These are phyloP conservation scores for Python bivittatus DNA, from an alignment of 2,113 vertebrate genomes.

Conservation along the genomic window DNA sequence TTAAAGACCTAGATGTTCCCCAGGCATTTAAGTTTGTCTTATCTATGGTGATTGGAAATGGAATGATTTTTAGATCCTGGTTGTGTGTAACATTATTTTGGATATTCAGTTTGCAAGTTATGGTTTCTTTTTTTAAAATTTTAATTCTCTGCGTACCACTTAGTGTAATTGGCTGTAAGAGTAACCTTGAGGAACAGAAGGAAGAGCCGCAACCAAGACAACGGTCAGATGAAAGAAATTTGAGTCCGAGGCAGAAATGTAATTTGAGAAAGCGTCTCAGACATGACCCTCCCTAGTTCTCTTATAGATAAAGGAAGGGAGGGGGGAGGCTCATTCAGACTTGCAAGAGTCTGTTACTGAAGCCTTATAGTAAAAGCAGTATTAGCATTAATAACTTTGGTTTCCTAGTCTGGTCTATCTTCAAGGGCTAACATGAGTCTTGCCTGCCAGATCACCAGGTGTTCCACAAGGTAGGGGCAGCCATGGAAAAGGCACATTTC, in stretches of 20 bases:
- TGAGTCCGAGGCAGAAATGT: not conserved
- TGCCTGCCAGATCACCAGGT: not conserved
- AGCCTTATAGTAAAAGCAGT: not conserved
- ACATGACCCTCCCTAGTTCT: not conserved
- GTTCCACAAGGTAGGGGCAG: not conserved
- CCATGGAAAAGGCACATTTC: not conserved
- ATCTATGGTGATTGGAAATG: not conserved
- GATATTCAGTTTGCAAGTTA: not conserved
- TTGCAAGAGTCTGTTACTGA: not conserved
- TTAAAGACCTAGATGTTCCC: too few species aligned
- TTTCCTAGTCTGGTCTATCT: not conserved
- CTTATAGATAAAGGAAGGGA: not conserved
- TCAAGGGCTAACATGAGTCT: not conserved
- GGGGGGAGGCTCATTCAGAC: not conserved
- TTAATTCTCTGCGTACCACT: not conserved
- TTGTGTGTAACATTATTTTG: not conserved
- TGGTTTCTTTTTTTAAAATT: not conserved
- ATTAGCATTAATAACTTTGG: not conserved
- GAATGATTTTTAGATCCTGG: not conserved
- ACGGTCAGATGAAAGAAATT: not conserved
- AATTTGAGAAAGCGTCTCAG: not conserved
- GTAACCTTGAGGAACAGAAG: not conserved
- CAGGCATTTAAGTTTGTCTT: too few species aligned
- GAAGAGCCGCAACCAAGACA: not conserved
- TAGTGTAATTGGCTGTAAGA: not conserved